These are phyloP conservation scores for Cladorhizidae sp. DNA, from an alignment of 37 sponge, comb jelly and placozoan species.

Conservation along the genomic window DNA sequence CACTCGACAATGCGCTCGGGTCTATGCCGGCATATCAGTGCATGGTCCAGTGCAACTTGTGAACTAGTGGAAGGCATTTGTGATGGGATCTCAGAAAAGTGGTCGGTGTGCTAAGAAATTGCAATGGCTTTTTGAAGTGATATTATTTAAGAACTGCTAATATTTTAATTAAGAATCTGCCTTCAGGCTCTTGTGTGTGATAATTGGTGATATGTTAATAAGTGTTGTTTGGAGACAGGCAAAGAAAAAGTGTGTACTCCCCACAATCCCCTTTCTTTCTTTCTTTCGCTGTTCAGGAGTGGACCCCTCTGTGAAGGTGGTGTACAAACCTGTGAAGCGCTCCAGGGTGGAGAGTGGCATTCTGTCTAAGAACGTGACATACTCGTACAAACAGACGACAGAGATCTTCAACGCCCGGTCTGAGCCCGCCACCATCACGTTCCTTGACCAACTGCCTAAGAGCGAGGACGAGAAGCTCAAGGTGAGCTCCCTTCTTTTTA, in stretches of 20 bases:
- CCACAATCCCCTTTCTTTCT: no score
- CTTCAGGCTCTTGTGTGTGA: no score
- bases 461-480: conserved; percentile 86
- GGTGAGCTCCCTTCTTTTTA: conserved; percentile 28
- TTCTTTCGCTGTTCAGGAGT: conserved; percentile 38
- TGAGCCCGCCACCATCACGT: conserved; percentile 66
- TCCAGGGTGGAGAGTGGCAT: conserved; percentile 73
- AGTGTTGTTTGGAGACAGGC: neutral
- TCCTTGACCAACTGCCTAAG: conserved; percentile 81
- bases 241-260: neutral
- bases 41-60: no score
- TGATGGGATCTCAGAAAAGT: no score
- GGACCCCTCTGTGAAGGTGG: conserved; percentile 66
- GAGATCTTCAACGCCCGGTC: conserved; percentile 69
- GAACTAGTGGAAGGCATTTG: no score
- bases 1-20: no score
- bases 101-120: no score
- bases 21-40: no score
- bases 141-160: no score
- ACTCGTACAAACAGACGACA: conserved; percentile 77
- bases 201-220: no score
- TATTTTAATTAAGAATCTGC: no score
- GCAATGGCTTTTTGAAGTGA: no score
- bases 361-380: conserved; percentile 56
- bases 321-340: conserved; percentile 72